These are phyloP conservation scores for Cyclura pinguis DNA, from an alignment of 2,797 vertebrate genomes.

Conservation along the genomic window DNA sequence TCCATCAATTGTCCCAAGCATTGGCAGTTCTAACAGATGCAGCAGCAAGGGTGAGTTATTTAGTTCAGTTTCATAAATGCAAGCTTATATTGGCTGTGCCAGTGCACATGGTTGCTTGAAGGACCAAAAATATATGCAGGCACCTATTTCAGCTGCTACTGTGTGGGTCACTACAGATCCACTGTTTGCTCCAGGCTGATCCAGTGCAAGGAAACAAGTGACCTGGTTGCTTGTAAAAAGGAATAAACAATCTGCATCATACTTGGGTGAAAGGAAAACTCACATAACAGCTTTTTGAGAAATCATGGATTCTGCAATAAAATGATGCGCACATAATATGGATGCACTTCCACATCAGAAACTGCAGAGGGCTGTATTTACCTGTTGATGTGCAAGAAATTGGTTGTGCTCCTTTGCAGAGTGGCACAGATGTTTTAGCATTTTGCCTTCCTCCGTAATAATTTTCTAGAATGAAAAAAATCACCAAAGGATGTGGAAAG, in stretches of 20 bases:
- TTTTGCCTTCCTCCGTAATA: not conserved
- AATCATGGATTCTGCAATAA: not conserved
- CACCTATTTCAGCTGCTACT: not conserved
- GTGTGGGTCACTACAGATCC: not conserved
- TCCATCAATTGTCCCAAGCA: slow-evolving; percentile 97
- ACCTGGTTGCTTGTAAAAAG: no score
- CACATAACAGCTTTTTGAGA: not conserved
- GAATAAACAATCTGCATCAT: no score
- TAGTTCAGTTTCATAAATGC: accelerated
- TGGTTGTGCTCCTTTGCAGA: not conserved
- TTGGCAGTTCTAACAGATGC: slow-evolving; percentile 94
- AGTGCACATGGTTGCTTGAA: not conserved
- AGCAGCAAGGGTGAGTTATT: slow-evolving; percentile 88
- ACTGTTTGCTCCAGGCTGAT: not conserved
- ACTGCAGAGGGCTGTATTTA: not conserved
- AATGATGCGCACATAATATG: not conserved
- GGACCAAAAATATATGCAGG: no score
- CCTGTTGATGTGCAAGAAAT: not conserved
- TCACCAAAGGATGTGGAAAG: not conserved
- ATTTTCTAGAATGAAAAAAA: not conserved
- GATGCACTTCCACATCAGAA: not conserved
- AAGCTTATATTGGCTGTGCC: not conserved
- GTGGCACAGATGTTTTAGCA: not conserved
- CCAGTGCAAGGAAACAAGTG: not conserved
- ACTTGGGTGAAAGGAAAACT: not conserved